Evolutionary conservation across 2,888 invertebrate genomes (phyloP).

Genomic region (Standfussiana lucernea): DNA sequence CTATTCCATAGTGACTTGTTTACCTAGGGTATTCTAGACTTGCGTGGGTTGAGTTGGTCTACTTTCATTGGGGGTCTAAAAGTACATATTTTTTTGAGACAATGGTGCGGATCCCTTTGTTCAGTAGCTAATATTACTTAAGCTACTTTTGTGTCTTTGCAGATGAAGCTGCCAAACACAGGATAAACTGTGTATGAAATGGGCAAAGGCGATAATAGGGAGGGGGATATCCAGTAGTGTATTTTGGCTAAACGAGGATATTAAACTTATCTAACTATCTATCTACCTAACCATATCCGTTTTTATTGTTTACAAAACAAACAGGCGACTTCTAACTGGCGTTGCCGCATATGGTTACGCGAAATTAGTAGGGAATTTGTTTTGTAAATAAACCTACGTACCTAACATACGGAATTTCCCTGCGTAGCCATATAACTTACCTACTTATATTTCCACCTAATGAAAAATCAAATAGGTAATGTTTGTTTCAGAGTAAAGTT

Average conservation of each 20-base stretch:
- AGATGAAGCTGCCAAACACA: background rate
- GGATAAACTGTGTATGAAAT: background rate
- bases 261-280: too few species aligned
- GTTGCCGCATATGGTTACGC: background rate
- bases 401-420: background rate
- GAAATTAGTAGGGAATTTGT: background rate
- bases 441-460: background rate
- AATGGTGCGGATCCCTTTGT: too few species aligned
- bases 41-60: background rate
- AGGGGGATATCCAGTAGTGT: background rate
- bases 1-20: background rate
- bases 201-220: background rate
- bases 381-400: background rate
- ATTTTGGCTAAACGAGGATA: background rate
- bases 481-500: slow-evolving; percentile 3
- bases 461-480: background rate
- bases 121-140: too few species aligned
- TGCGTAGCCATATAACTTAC: background rate
- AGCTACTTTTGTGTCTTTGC: too few species aligned
- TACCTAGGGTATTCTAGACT: background rate
- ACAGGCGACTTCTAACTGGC: background rate
- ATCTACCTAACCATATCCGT: too few species aligned
- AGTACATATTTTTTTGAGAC: too few species aligned
- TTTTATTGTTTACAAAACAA: background rate
- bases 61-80: background rate